A percentile compares a stretch with the other conserved stretches of the same genome.
These are phyloP conservation scores for Parnassius glacialis DNA, from an alignment of 2,888 invertebrate genomes.

Conservation along the genomic window DNA sequence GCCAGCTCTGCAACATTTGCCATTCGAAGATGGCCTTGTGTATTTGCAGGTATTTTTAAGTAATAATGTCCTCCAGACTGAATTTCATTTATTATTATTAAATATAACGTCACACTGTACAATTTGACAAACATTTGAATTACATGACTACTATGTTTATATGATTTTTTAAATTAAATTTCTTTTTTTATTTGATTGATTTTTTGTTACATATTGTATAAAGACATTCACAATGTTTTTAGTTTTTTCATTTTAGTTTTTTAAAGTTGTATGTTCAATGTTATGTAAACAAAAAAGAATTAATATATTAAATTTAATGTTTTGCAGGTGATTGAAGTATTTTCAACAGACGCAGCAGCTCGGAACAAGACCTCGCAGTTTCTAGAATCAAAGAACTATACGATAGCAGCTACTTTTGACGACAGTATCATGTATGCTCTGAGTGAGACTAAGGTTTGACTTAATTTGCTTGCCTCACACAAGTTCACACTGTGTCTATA, in stretches of 20 bases:
- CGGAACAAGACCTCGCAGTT: conserved; percentile 55
- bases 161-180: too few species aligned
- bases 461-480: background rate
- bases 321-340: conserved; percentile 59
- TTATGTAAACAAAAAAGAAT: too few species aligned
- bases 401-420: conserved; percentile 52
- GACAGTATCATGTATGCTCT: conserved; percentile 59
- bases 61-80: too few species aligned
- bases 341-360: conserved; percentile 44
- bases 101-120: too few species aligned
- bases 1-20: conserved; percentile 80
- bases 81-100: too few species aligned
- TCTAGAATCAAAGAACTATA: conserved; percentile 61
- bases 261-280: too few species aligned
- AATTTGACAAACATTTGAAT: too few species aligned
- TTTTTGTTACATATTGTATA: too few species aligned
- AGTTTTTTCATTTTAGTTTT: background rate
- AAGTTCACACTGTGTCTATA: background rate
- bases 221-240: too few species aligned
- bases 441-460: conserved; percentile 22
- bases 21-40: conserved; percentile 54
- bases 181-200: too few species aligned
- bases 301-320: background rate
- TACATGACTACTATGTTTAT: too few species aligned
- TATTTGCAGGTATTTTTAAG: conserved; percentile 44